Evolutionary conservation across 1,140 invertebrate species (phyloP).

Genomic region (Rhizoglyphus robini): DNA sequence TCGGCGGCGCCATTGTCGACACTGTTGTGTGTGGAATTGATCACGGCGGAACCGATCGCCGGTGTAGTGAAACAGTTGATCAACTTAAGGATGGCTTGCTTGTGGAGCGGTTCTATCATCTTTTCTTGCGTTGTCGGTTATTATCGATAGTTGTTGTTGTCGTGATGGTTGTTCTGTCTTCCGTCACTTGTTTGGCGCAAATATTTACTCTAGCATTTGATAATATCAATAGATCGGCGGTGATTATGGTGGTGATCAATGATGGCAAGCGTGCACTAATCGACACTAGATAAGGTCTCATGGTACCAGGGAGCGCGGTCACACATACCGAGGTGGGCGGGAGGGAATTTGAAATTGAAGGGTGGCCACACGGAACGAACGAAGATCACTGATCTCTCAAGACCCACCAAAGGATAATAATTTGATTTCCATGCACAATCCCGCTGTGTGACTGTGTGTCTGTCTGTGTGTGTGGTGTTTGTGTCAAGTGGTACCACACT

Average conservation of each 20-base stretch:
- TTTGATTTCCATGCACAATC: no score
- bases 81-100: constrained; percentile 9
- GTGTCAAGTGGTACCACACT: no score
- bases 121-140: background rate
- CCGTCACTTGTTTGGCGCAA: background rate
- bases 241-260: background rate
- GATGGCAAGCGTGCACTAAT: no score
- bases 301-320: no score
- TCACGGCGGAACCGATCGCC: background rate
- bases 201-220: background rate
- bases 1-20: background rate
- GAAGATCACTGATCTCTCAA: no score
- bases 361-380: no score
- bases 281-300: no score
- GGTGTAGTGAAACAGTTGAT: constrained; percentile 1
- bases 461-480: no score
- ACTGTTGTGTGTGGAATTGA: background rate
- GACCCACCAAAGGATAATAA: no score
- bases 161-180: background rate
- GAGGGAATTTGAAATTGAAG: no score
- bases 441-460: no score
- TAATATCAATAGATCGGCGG: background rate
- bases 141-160: background rate
- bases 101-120: background rate
- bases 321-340: no score